phyloP scores from a whole-genome alignment of 2,797 vertebrate species.

The Caiman crocodilus region DNA sequence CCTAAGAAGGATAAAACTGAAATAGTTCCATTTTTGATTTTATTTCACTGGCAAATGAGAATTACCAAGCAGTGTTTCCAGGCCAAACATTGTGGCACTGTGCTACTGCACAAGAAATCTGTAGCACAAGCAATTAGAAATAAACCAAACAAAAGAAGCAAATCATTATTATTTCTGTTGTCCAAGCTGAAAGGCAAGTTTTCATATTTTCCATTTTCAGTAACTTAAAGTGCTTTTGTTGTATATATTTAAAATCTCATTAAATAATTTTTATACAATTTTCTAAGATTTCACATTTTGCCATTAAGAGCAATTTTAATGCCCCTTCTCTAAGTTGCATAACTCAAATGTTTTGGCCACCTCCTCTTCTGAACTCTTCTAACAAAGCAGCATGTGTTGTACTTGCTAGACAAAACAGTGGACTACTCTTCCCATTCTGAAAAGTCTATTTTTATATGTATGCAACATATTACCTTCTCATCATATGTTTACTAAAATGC shows the following conservation, averaged over 20 bases:
- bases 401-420: slow-evolving; percentile 62
- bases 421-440: slow-evolving; percentile 18
- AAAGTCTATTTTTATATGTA: not conserved
- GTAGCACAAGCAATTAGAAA: not conserved
- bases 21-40: not conserved
- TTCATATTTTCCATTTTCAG: slow-evolving; percentile 1
- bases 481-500: not conserved
- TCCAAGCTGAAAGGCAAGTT: not conserved
- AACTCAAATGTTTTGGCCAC: slow-evolving; percentile 70
- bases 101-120: not conserved
- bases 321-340: slow-evolving; percentile 29
- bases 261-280: slow-evolving; percentile 41
- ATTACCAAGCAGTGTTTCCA: not conserved
- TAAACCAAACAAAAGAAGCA: not conserved
- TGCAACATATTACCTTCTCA: not conserved
- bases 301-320: slow-evolving; percentile 59
- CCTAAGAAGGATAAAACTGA: not conserved
- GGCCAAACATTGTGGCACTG: not conserved
- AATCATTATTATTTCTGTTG: not conserved
- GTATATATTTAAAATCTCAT: not conserved
- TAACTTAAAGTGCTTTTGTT: slow-evolving; percentile 13
- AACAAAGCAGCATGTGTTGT: slow-evolving; percentile 66
- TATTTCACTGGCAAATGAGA: not conserved
- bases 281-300: slow-evolving; percentile 36
- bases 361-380: slow-evolving; percentile 59